These are phyloP conservation scores for Neotoma lepida DNA, from an alignment of 2,113 vertebrate species.

Conservation along the genomic window DNA sequence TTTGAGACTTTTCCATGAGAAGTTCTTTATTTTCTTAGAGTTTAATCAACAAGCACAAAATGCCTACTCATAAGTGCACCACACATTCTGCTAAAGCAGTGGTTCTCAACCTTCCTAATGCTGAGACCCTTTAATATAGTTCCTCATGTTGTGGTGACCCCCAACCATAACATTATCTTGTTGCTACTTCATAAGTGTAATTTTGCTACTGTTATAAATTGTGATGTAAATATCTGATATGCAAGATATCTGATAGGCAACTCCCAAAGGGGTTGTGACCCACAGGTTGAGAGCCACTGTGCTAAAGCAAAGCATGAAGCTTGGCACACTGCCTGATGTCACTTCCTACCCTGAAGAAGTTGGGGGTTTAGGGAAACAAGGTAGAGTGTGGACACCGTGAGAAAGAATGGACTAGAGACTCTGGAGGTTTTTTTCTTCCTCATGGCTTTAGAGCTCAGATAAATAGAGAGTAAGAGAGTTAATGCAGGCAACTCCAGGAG, in stretches of 20 bases:
- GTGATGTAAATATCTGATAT: not conserved
- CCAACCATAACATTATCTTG: not conserved
- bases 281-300: not conserved
- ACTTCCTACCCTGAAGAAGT: not conserved
- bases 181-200: not conserved
- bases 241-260: not conserved
- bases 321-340: not conserved
- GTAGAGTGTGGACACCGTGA: not conserved
- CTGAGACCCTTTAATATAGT: not conserved
- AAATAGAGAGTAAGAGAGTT: not conserved
- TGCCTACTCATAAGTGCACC: not conserved
- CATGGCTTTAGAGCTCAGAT: not conserved
- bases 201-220: not conserved
- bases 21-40: slow-evolving; percentile 7
- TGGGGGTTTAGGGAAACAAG: not conserved
- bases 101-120: not conserved
- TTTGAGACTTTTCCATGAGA: not conserved
- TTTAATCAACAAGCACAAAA: not conserved
- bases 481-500: not conserved
- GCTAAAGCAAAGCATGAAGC: not conserved
- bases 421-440: not conserved
- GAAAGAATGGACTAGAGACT: not conserved
- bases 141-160: not conserved
- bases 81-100: not conserved
- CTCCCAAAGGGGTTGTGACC: not conserved